A percentile compares a stretch with the other conserved stretches of the same genome.
These are phyloP conservation scores for Anas flavirostris DNA, from an alignment of 2,797 vertebrate species.

Conservation along the genomic window DNA sequence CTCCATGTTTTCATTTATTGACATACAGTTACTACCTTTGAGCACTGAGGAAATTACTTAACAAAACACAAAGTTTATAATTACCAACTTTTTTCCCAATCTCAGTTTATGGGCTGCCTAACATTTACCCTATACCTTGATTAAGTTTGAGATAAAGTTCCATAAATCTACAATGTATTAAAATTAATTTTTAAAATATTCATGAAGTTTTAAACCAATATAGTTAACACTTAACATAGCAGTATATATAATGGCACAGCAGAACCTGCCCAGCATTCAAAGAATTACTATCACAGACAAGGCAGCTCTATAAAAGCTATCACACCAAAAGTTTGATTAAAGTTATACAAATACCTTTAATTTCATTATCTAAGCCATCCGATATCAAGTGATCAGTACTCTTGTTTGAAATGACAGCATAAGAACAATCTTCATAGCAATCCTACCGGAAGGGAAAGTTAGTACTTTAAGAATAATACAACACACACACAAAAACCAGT, in stretches of 20 bases:
- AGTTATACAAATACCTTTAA: slow-evolving; percentile 81
- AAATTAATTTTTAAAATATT: background rate
- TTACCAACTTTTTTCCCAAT: too few species aligned
- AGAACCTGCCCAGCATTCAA: background rate
- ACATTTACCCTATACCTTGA: background rate
- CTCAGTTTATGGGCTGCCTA: background rate
- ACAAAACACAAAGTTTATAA: background rate
- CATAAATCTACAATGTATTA: too few species aligned
- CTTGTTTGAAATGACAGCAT: slow-evolving; percentile 75
- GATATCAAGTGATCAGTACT: slow-evolving; percentile 80
- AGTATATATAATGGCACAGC: too few species aligned
- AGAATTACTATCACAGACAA: background rate
- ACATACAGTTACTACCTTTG: background rate
- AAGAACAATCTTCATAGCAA: slow-evolving; percentile 80
- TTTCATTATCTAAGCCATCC: slow-evolving; percentile 81
- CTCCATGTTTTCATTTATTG: background rate
- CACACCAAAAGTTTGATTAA: background rate
- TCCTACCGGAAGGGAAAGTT: slow-evolving; percentile 77
- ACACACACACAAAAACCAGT: background rate
- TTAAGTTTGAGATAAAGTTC: background rate
- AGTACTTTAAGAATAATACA: background rate
- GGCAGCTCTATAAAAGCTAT: background rate
- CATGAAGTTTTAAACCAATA: too few species aligned
- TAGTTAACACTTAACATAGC: background rate
- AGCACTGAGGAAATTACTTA: background rate